Conservation (phyloP, 2,113 vertebrate species). For the Hemibagrus wyckioides region DNA sequence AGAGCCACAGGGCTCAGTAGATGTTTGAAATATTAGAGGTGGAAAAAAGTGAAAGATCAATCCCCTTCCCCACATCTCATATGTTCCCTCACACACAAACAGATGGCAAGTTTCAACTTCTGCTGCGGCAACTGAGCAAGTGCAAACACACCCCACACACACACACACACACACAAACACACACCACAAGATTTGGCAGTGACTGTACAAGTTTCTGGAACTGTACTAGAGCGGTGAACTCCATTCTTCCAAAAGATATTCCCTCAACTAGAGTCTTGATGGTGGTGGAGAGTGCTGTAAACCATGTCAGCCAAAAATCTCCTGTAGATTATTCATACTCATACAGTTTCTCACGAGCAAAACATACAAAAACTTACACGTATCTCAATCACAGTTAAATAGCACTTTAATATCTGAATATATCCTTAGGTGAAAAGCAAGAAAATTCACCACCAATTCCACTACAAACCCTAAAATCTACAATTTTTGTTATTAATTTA, state of each 20-base stretch:
- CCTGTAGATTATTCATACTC: background rate
- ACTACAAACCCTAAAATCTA: background rate
- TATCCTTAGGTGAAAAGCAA: background rate
- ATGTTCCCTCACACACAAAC: conserved; percentile 14
- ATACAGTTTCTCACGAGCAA: background rate
- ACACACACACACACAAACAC: too few species aligned
- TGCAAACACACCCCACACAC: conserved; percentile 13
- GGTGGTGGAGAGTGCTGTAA: background rate
- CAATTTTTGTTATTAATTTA: background rate
- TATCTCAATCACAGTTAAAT: background rate
- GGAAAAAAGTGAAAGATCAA: conserved; percentile 42
- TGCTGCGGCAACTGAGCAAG: background rate
- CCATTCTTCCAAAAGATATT: background rate
- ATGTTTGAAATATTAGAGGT: conserved; percentile 52
- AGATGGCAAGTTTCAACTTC: conserved; percentile 19
- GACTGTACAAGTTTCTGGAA: conserved; percentile 3
- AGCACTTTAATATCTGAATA: background rate
- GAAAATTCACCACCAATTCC: background rate
- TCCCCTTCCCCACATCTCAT: conserved; percentile 6
- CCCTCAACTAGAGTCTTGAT: background rate
- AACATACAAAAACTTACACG: background rate
- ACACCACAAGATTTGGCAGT: background rate
- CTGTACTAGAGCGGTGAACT: background rate
- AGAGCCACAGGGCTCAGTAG: conserved; percentile 39
- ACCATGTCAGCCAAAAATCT: background rate